Conservation (phyloP, 2,797 vertebrate genomes). For the Xenopus petersii region DNA sequence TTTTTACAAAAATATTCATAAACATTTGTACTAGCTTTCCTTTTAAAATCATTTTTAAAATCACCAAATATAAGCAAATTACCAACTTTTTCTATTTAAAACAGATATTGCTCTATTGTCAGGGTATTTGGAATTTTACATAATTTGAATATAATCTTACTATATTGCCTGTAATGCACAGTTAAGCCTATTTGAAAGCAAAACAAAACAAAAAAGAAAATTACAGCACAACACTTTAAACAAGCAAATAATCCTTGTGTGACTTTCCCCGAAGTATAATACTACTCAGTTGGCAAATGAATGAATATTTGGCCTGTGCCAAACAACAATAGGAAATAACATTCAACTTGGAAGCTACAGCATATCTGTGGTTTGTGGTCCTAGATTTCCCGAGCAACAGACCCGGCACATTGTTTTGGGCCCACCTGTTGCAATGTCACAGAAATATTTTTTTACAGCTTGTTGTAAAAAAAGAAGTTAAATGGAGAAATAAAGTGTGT, state of each 20-base stretch:
- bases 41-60: no score
- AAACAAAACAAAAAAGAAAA: no score
- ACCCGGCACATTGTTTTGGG: slow-evolving; percentile 34
- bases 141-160: no score
- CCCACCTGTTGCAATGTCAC: slow-evolving; percentile 44
- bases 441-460: slow-evolving; percentile 41
- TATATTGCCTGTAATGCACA: no score
- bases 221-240: background rate
- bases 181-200: no score
- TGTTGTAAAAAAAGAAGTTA: slow-evolving; percentile 37
- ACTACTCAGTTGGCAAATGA: background rate
- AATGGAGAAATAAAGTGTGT: slow-evolving; percentile 46
- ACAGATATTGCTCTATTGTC: no score
- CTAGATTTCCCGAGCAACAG: slow-evolving; percentile 21
- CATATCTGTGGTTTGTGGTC: slow-evolving; percentile 34
- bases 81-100: no score
- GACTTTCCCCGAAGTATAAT: background rate
- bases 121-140: no score
- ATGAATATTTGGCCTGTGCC: slow-evolving; percentile 26
- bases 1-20: no score
- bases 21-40: no score
- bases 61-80: no score
- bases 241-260: background rate
- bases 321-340: slow-evolving; percentile 37
- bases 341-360: slow-evolving; percentile 36